phyloP scores from a whole-genome alignment of 2,888 invertebrate genomes.

The Phania funesta region DNA sequence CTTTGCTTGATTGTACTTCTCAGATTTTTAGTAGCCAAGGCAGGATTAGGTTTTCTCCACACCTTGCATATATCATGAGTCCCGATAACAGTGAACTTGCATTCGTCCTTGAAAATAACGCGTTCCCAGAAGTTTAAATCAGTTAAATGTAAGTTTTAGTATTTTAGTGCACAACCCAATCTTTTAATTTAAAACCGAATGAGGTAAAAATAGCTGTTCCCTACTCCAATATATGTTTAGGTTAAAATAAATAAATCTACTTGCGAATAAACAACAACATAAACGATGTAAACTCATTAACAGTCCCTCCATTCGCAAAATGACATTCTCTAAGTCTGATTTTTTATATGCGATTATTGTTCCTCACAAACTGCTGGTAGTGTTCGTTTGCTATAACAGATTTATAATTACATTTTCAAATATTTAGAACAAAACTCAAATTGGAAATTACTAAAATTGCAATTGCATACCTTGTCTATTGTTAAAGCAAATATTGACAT shows the following conservation, averaged over 20 bases:
- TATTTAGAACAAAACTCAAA: slow-evolving; percentile 18
- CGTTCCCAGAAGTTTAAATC: too few relatives aligned
- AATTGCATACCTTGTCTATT: slow-evolving; percentile 47
- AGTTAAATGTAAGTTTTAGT: too few relatives aligned
- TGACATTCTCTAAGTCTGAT: background rate
- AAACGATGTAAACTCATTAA: slow-evolving; percentile 26
- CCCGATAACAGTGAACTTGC: too few relatives aligned
- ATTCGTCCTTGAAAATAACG: too few relatives aligned
- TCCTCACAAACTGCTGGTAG: background rate
- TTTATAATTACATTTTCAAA: slow-evolving; percentile 65
- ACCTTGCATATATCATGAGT: too few relatives aligned
- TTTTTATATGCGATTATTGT: background rate
- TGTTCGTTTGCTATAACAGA: slow-evolving; percentile 13
- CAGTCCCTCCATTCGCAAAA: background rate
- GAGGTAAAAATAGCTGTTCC: too few relatives aligned
- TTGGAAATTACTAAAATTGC: slow-evolving; percentile 14
- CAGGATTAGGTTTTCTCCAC: too few relatives aligned
- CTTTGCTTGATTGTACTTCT: too few relatives aligned
- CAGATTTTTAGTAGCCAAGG: too few relatives aligned
- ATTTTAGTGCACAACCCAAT: too few relatives aligned
- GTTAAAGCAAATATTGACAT: slow-evolving; percentile 66
- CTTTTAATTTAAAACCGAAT: too few relatives aligned
- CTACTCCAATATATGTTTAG: background rate
- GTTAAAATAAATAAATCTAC: slow-evolving; percentile 39
- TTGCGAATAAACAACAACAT: slow-evolving; percentile 38